phyloP scores from a whole-genome alignment of 2,797 vertebrate species.

The Tiaroga cobitis region DNA sequence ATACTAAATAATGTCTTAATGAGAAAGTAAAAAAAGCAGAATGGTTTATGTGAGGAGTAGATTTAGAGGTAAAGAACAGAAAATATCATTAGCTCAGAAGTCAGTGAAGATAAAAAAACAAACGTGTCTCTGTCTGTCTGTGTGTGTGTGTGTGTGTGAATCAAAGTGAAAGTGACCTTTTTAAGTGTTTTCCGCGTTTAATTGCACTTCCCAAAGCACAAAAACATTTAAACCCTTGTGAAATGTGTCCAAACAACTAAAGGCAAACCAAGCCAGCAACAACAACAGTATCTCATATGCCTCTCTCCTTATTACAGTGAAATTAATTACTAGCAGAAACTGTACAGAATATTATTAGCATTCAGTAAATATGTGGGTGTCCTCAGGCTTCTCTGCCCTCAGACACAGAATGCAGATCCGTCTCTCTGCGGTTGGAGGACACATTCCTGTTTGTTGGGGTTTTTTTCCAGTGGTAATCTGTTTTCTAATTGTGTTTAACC shows the following conservation, averaged over 20 bases:
- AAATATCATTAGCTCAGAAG: not conserved
- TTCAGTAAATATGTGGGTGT: slow-evolving; percentile 24
- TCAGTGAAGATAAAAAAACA: slow-evolving; percentile 1
- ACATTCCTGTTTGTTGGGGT: not conserved
- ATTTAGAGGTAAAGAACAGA: not conserved
- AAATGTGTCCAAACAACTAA: slow-evolving; percentile 41
- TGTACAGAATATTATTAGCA: slow-evolving; percentile 5
- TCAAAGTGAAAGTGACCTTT: slow-evolving; percentile 50
- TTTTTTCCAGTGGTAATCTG: slow-evolving; percentile 15
- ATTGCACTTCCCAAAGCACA: slow-evolving; percentile 26
- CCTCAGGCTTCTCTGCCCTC: slow-evolving; percentile 12
- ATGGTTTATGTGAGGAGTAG: not conserved
- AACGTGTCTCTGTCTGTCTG: not conserved
- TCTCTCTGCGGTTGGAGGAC: not conserved
- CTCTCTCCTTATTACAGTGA: not conserved
- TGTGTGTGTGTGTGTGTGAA: slow-evolving; percentile 8
- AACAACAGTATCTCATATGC: not conserved
- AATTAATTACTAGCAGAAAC: slow-evolving; percentile 22
- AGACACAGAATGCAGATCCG: slow-evolving; percentile 5
- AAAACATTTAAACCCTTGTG: slow-evolving; percentile 29
- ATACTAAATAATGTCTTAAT: slow-evolving; percentile 13
- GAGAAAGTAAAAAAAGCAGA: not conserved
- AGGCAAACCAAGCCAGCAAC: slow-evolving; percentile 9
- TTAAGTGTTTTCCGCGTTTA: slow-evolving; percentile 22
- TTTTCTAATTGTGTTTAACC: slow-evolving; percentile 39